Conservation (phyloP, 2,888 invertebrate genomes). For the Elysia crispata region DNA sequence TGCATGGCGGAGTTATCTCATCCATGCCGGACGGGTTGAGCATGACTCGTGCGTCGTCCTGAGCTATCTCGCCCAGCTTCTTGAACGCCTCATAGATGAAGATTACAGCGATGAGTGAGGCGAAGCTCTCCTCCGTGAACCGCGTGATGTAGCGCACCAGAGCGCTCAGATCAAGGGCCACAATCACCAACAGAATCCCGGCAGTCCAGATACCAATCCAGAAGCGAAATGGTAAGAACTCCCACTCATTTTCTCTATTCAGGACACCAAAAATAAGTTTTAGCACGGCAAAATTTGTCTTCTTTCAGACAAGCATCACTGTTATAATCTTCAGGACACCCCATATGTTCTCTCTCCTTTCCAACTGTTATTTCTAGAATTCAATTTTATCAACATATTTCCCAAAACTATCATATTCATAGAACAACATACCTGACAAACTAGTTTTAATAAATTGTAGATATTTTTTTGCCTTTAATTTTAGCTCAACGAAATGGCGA, state of each 20-base stretch:
- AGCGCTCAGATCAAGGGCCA: slow-evolving; percentile 96
- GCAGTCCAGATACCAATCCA: slow-evolving; percentile 98
- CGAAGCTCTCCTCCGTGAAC: slow-evolving; percentile 99
- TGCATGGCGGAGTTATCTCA: no score
- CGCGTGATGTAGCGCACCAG: slow-evolving; percentile 97
- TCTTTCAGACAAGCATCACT: no score
- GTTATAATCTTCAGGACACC: no score
- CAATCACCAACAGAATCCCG: slow-evolving; percentile 88
- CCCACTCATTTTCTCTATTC: slow-evolving; percentile 82
- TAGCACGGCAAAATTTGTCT: no score
- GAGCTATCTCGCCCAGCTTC: slow-evolving; percentile 86
- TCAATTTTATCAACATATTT: no score
- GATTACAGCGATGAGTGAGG: slow-evolving; percentile 96
- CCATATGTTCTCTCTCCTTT: no score
- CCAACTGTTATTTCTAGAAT: no score
- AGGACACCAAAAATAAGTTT: slow-evolving; percentile 17
- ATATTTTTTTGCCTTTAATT: no score
- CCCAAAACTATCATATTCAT: no score
- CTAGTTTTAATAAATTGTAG: no score
- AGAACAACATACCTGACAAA: no score
- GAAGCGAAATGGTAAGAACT: slow-evolving; percentile 94
- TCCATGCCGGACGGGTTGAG: slow-evolving; percentile 28
- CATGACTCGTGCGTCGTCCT: slow-evolving; percentile 33
- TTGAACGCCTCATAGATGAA: slow-evolving; percentile 98
- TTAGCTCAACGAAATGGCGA: no score